Conservation (phyloP, 2,113 vertebrate species). For the Cyphomyrus discorhynchus region DNA sequence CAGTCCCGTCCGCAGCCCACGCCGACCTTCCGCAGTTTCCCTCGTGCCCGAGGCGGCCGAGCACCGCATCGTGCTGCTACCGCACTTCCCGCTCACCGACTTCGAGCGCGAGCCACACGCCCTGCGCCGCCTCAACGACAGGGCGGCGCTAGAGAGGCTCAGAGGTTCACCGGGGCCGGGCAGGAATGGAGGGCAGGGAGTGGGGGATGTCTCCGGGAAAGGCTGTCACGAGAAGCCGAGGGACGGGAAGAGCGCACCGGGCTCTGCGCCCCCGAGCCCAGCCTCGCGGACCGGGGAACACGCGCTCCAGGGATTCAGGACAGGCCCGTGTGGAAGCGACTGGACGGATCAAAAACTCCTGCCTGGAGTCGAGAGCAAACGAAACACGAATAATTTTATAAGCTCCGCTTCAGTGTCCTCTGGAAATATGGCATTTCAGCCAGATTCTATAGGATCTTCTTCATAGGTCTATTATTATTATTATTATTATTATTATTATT, state of each 20-base stretch:
- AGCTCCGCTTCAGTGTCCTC: conserved; percentile 74
- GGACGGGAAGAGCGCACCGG: conserved; percentile 29
- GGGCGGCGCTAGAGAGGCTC: conserved; percentile 34
- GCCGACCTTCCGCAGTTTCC: conserved; percentile 63
- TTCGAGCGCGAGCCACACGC: conserved; percentile 76
- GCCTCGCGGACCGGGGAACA: conserved; percentile 36
- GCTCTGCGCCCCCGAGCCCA: conserved; percentile 34
- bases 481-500: conserved; percentile 28
- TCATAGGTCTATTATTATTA: conserved; percentile 45
- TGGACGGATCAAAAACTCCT: conserved; percentile 57
- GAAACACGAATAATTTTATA: conserved; percentile 78
- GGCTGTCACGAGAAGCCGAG: conserved; percentile 23
- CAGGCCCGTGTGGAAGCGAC: conserved; percentile 38
- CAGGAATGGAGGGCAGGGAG: conserved; percentile 25
- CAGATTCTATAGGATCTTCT: conserved; percentile 72
- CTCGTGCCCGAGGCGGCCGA: conserved; percentile 61
- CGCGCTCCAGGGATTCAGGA: conserved; percentile 43
- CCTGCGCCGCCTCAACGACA: conserved; percentile 56
- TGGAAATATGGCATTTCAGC: conserved; percentile 71
- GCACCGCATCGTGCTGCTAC: conserved; percentile 45
- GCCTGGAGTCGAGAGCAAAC: conserved; percentile 57
- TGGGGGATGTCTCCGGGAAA: conserved; percentile 37
- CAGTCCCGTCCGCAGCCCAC: conserved; percentile 62
- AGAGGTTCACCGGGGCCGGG: conserved; percentile 27
- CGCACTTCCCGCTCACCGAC: conserved; percentile 70